Percentiles rank a stretch among this genome's conserved stretches.
Conservation (phyloP, 1,140 invertebrate species). For the Adelges cooleyi region DNA sequence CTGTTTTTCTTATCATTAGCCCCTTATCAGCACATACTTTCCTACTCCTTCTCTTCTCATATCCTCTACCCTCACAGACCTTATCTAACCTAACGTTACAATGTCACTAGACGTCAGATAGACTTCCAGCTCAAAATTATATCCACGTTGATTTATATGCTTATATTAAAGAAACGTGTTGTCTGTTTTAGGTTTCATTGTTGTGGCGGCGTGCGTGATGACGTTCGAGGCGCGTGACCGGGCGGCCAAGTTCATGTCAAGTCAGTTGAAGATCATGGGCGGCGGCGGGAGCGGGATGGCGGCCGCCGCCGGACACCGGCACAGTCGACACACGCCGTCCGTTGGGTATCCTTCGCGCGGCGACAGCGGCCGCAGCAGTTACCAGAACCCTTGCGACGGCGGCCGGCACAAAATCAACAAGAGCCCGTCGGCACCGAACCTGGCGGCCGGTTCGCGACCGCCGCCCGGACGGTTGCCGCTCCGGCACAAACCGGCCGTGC, state of each 20-base stretch:
- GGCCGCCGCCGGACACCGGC: conserved; percentile 25
- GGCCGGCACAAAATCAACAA: conserved; percentile 38
- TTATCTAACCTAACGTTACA: no score
- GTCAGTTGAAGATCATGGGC: conserved; percentile 52
- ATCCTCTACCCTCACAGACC: no score
- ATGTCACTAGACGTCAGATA: no score
- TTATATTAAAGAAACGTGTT: neutral
- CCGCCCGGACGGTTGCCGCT: neutral
- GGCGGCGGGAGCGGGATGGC: neutral
- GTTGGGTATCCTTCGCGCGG: conserved; percentile 25
- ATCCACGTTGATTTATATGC: no score
- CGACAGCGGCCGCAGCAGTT: conserved; percentile 35
- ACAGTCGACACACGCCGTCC: conserved; percentile 27
- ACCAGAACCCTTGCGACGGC: conserved; percentile 22
- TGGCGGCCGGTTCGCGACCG: conserved; percentile 35
- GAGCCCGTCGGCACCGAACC: conserved; percentile 45
- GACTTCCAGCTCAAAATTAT: neutral
- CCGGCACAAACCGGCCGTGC: conserved; percentile 30
- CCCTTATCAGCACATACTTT: no score
- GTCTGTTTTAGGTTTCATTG: conserved; percentile 62
- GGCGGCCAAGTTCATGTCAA: conserved; percentile 73
- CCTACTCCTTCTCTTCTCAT: no score
- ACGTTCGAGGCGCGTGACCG: conserved; percentile 81
- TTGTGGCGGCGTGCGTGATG: conserved; percentile 89
- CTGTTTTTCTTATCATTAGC: no score